phyloP scores from a whole-genome alignment of 2,888 invertebrate genomes.

The Cephus nigrinus region DNA sequence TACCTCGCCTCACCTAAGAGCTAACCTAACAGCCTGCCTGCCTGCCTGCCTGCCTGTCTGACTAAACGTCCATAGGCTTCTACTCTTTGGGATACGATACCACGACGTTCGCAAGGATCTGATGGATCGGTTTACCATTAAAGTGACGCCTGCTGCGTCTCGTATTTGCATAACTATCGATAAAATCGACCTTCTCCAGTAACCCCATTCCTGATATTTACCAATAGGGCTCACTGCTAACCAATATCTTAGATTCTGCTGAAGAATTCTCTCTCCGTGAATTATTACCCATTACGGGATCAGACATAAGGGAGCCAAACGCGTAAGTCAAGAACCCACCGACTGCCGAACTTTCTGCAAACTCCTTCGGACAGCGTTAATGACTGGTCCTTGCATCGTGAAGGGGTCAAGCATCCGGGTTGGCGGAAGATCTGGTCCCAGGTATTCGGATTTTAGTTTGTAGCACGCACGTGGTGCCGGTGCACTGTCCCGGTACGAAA shows the following conservation, averaged over 20 bases:
- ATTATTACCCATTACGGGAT: not conserved
- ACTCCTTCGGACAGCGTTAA: not conserved
- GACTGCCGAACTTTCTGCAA: not conserved
- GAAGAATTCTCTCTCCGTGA: not conserved
- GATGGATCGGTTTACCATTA: slow-evolving; percentile 45
- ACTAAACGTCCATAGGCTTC: slow-evolving; percentile 20
- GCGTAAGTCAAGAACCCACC: not conserved
- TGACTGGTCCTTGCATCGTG: not conserved
- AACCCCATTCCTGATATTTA: slow-evolving; percentile 5
- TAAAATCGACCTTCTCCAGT: slow-evolving; percentile 45
- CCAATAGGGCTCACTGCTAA: not conserved
- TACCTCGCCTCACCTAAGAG: slow-evolving; percentile 23
- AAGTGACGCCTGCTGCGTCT: slow-evolving; percentile 60
- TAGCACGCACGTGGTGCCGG: slow-evolving; percentile 32
- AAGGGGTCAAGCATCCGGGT: slow-evolving; percentile 7
- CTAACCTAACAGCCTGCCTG: slow-evolving; percentile 23
- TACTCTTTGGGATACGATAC: slow-evolving; percentile 19
- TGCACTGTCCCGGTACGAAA: slow-evolving; percentile 34
- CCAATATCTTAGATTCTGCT: not conserved
- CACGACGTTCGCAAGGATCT: slow-evolving; percentile 23
- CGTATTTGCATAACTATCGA: slow-evolving; percentile 58
- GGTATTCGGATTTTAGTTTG: not conserved
- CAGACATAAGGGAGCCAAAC: not conserved
- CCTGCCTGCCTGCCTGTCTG: slow-evolving; percentile 31
- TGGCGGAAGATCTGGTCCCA: not conserved